These are phyloP conservation scores for Ochotona curzoniae DNA, from an alignment of 2,113 vertebrate genomes.

Conservation along the genomic window DNA sequence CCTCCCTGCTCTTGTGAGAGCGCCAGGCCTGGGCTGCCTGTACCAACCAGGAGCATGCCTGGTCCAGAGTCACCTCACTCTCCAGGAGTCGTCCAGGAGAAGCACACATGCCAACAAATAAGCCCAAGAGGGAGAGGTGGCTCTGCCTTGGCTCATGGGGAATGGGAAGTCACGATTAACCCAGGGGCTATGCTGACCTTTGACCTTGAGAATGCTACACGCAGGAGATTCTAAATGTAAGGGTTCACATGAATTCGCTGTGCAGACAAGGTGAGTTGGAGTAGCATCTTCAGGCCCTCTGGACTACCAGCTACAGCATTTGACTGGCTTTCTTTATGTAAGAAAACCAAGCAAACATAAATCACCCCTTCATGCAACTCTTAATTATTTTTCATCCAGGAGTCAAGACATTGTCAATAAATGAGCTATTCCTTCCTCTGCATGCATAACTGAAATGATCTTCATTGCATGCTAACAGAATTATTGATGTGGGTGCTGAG, in stretches of 20 bases:
- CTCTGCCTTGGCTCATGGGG: fast-evolving
- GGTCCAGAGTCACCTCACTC: neutral
- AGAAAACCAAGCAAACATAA: neutral
- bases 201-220: neutral
- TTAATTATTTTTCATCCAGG: conserved; percentile 40
- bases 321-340: neutral
- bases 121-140: neutral
- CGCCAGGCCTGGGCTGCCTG: neutral
- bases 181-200: neutral
- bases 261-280: neutral
- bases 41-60: neutral
- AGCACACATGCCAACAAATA: neutral
- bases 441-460: neutral
- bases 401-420: conserved; percentile 44
- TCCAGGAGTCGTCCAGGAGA: neutral
- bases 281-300: neutral
- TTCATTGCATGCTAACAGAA: conserved; percentile 8
- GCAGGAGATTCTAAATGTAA: neutral
- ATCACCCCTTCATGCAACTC: conserved; percentile 25
- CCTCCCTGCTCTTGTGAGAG: neutral
- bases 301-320: neutral
- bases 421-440: neutral
- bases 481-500: neutral
- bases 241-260: neutral
- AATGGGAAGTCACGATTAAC: neutral